These are phyloP conservation scores for Tylochromis polylepis DNA, from an alignment of 2,113 vertebrate genomes.

Conservation along the genomic window DNA sequence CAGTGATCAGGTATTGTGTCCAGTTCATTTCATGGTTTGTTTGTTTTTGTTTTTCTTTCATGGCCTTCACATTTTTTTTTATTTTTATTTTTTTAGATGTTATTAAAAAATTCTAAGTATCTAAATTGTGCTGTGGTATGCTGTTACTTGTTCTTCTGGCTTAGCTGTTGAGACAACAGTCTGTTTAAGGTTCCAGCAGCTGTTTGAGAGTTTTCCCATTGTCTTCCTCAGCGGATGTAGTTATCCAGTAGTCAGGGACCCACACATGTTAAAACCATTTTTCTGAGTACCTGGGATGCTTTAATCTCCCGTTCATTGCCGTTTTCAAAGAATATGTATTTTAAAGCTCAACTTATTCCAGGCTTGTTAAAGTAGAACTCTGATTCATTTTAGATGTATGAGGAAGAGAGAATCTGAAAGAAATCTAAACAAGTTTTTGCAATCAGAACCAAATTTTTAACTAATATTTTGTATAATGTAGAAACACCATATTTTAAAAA, in stretches of 20 bases:
- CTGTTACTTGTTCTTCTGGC: background rate
- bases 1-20: slow-evolving; percentile 88
- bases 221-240: background rate
- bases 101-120: background rate
- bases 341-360: background rate
- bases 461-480: background rate
- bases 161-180: background rate
- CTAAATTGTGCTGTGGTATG: background rate
- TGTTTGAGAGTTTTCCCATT: background rate
- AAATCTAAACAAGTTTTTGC: background rate
- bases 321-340: background rate
- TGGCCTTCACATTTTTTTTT: background rate
- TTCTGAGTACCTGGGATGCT: background rate
- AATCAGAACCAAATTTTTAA: too few species aligned
- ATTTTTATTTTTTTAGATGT: too few species aligned
- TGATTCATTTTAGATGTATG: background rate
- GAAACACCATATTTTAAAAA: background rate
- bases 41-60: background rate
- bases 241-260: background rate
- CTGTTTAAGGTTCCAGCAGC: background rate
- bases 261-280: background rate
- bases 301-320: background rate
- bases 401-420: background rate
- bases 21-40: background rate
- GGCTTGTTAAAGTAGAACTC: background rate